Evolutionary conservation across 1,140 invertebrate species (phyloP).

Genomic region (Cyphomyrmex costatus): DNA sequence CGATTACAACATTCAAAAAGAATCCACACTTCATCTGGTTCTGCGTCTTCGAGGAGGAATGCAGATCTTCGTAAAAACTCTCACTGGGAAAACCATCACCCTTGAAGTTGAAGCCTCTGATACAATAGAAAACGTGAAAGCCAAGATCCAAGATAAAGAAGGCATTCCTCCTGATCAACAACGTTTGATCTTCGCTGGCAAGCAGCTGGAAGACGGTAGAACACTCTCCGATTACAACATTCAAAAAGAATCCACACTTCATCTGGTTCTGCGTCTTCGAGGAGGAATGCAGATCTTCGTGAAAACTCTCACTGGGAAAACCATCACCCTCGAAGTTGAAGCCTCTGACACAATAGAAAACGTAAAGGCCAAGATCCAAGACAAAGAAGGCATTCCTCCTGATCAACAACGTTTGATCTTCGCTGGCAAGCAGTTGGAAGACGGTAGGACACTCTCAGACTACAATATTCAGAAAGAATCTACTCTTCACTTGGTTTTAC

Average conservation of each 20-base stretch:
- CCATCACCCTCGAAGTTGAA: constrained; percentile 89
- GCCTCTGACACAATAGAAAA: constrained; percentile 45
- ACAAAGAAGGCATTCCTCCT: constrained; percentile 33
- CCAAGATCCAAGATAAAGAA: constrained; percentile 91
- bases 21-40: constrained; percentile 60
- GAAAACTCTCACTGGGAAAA: constrained; percentile 90
- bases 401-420: constrained; percentile 39
- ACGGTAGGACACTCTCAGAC: constrained; percentile 24
- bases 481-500: constrained; percentile 35
- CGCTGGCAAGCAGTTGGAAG: constrained; percentile 33
- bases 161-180: constrained; percentile 91
- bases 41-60: constrained; percentile 78
- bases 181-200: constrained; percentile 91
- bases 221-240: constrained; percentile 90
- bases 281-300: constrained; percentile 88
- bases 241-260: constrained; percentile 83
- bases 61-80: constrained; percentile 91
- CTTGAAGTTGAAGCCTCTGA: constrained; percentile 92
- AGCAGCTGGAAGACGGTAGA: constrained; percentile 89
- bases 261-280: constrained; percentile 55
- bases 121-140: constrained; percentile 92
- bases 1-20: constrained; percentile 89
- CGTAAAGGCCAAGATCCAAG: constrained; percentile 31
- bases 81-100: constrained; percentile 92
- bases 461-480: constrained; percentile 46